phyloP scores from a whole-genome alignment of 2,797 vertebrate species.

The Falco concolor region DNA sequence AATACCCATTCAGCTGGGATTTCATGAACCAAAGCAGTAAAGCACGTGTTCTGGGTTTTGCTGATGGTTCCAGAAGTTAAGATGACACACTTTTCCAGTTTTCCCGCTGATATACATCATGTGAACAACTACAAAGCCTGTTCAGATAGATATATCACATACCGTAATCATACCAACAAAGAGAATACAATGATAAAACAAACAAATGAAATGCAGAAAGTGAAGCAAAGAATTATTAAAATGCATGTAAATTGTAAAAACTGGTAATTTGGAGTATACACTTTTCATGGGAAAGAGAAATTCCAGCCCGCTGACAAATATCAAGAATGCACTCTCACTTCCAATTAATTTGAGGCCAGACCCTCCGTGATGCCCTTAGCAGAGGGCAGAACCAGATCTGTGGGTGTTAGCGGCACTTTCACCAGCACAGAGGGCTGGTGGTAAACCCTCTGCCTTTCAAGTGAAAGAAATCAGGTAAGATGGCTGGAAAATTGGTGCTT shows the following conservation, averaged over 20 bases:
- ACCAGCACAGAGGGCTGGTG: background rate
- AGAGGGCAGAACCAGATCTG: background rate
- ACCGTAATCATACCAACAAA: background rate
- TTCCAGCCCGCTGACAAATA: background rate
- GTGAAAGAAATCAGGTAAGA: background rate
- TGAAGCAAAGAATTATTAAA: conserved; percentile 29
- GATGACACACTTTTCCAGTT: background rate
- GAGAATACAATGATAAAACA: background rate
- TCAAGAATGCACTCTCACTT: rapidly evolving
- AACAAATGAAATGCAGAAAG: background rate
- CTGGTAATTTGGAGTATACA: background rate
- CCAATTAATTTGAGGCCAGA: background rate
- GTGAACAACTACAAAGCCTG: conserved; percentile 15
- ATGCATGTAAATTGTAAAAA: background rate
- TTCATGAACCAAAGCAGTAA: conserved; percentile 42
- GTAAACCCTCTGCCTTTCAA: background rate
- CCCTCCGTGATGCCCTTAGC: background rate
- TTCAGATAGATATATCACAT: background rate
- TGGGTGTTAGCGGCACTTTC: background rate
- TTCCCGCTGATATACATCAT: background rate
- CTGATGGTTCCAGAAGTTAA: conserved; percentile 46
- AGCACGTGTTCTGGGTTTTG: background rate
- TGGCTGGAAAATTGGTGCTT: background rate
- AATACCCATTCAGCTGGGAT: background rate
- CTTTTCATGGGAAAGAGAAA: background rate